Evolutionary conservation across 1,140 invertebrate genomes (phyloP).

Genomic region (Archivesica marissinica): DNA sequence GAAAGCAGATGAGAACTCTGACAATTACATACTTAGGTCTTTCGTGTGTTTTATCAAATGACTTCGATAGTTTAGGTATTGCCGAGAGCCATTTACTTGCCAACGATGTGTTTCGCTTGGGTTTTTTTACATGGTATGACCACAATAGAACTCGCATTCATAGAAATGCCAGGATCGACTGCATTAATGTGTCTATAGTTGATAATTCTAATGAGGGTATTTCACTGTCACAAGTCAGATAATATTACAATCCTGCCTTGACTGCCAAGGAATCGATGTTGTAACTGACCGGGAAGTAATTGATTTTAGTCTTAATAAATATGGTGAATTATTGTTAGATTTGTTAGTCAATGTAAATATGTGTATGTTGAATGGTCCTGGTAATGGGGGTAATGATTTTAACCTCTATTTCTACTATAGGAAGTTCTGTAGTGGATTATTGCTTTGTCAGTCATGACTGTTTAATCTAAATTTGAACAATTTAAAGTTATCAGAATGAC

Average conservation of each 20-base stretch:
- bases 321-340: slow-evolving; percentile 48
- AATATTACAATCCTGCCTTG: slow-evolving; percentile 16
- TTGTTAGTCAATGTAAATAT: slow-evolving; percentile 44
- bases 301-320: slow-evolving; percentile 36
- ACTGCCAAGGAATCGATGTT: slow-evolving; percentile 28
- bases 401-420: slow-evolving; percentile 39
- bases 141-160: slow-evolving; percentile 18
- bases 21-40: slow-evolving; percentile 38
- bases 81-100: slow-evolving; percentile 29
- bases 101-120: slow-evolving; percentile 4
- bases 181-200: slow-evolving; percentile 12
- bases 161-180: slow-evolving; percentile 28
- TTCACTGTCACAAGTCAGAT: slow-evolving; percentile 14
- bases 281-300: slow-evolving; percentile 11
- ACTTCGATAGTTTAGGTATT: slow-evolving; percentile 33
- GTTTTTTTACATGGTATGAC: slow-evolving; percentile 22
- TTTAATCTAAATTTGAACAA: neutral
- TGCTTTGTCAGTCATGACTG: slow-evolving; percentile 18
- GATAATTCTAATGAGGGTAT: slow-evolving; percentile 43
- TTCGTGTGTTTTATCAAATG: slow-evolving; percentile 24
- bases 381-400: slow-evolving; percentile 19
- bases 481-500: neutral
- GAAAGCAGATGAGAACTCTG: slow-evolving; percentile 17
- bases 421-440: slow-evolving; percentile 49
- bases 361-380: slow-evolving; percentile 50